Evolutionary conservation across 2,888 invertebrate genomes (phyloP).

Genomic region (Alloscopus bannaensis): DNA sequence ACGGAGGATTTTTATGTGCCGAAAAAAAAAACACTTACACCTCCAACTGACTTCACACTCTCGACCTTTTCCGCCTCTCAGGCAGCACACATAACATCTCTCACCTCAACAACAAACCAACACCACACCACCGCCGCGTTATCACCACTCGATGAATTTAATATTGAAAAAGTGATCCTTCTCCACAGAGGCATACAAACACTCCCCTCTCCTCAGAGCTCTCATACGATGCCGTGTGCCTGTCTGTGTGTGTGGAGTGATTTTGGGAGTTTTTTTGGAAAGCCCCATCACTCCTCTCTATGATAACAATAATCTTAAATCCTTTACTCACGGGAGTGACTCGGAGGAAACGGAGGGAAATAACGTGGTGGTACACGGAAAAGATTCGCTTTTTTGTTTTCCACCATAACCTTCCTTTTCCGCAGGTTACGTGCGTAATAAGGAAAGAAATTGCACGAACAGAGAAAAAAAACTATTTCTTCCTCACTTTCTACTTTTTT

Average conservation of each 20-base stretch:
- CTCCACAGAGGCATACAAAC: background rate
- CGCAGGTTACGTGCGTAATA: slow-evolving; percentile 28
- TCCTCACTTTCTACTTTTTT: background rate
- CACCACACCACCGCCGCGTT: no score
- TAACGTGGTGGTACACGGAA: background rate
- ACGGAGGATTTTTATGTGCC: no score
- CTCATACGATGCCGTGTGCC: background rate
- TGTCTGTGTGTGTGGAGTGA: background rate
- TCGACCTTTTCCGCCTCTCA: no score
- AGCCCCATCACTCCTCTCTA: background rate
- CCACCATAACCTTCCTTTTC: slow-evolving; percentile 10
- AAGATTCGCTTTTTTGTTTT: slow-evolving; percentile 14
- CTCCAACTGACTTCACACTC: no score
- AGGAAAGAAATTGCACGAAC: background rate
- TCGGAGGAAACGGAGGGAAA: background rate
- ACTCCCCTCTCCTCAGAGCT: background rate
- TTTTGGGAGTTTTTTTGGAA: no score
- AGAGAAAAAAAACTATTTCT: background rate
- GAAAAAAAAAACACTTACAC: no score
- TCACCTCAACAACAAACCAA: no score
- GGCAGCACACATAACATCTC: no score
- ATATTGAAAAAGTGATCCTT: slow-evolving; percentile 2
- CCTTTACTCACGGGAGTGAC: slow-evolving; percentile 21
- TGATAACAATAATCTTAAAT: slow-evolving; percentile 51
- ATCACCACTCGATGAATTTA: slow-evolving; percentile 7